These are phyloP conservation scores for Erinaceus europaeus DNA, from an alignment of 2,113 vertebrate genomes.

Conservation along the genomic window DNA sequence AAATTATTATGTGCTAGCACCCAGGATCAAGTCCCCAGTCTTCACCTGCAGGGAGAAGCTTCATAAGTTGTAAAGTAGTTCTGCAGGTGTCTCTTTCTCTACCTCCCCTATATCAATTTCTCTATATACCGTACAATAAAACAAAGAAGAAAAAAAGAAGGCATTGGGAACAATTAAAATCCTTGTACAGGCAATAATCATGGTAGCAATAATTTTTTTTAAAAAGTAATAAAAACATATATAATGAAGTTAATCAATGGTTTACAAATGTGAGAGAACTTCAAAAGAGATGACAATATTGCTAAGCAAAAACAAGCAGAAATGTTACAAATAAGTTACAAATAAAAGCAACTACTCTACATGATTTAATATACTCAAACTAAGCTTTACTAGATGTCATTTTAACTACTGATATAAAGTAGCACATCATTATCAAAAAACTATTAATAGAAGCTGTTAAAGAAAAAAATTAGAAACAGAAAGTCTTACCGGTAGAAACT, in stretches of 20 bases:
- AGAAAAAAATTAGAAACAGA: conserved; percentile 5
- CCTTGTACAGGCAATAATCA: too few relatives aligned
- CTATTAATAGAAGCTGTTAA: neutral
- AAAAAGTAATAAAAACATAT: neutral
- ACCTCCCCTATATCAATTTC: too few relatives aligned
- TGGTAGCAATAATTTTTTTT: too few relatives aligned
- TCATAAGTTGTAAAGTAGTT: too few relatives aligned
- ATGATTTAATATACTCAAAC: conserved; percentile 26
- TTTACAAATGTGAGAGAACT: neutral
- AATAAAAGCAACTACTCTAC: neutral
- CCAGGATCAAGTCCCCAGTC: too few relatives aligned
- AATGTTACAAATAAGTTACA: neutral
- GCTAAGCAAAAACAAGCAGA: conserved; percentile 10
- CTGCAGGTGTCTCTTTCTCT: too few relatives aligned
- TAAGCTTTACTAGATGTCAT: neutral
- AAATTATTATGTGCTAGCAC: too few relatives aligned
- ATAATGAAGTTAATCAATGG: neutral
- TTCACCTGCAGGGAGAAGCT: too few relatives aligned
- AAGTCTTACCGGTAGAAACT: conserved; percentile 93
- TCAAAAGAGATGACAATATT: neutral
- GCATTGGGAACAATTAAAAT: too few relatives aligned
- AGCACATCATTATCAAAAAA: conserved; percentile 20
- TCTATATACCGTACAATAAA: too few relatives aligned
- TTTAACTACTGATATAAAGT: conserved; percentile 14
- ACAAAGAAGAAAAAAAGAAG: too few relatives aligned